Percentiles rank a stretch among this genome's conserved stretches.
Evolutionary conservation across 2,113 vertebrate genomes (phyloP).

Genomic region (Castor canadensis): DNA sequence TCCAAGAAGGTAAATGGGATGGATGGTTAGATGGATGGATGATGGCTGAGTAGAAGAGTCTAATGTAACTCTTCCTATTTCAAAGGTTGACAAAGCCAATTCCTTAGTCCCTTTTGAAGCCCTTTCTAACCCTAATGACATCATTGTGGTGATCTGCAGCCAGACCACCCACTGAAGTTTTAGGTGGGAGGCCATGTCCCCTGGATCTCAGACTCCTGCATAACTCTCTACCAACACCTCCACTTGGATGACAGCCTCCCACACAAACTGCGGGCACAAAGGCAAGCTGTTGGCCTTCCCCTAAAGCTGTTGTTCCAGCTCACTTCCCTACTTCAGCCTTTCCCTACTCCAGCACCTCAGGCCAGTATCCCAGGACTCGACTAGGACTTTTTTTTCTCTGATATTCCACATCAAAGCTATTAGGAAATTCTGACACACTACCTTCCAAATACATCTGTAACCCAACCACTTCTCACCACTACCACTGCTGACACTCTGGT

Average conservation of each 20-base stretch:
- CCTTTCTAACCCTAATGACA: background rate
- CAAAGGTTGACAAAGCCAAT: conserved; percentile 3
- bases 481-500: background rate
- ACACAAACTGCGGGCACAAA: background rate
- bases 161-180: background rate
- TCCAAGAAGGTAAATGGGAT: background rate
- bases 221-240: background rate
- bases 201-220: background rate
- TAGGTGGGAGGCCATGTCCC: background rate
- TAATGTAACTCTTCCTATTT: background rate
- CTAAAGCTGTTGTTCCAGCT: background rate
- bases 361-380: background rate
- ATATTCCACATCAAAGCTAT: background rate
- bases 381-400: background rate
- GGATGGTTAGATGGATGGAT: background rate
- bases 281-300: background rate
- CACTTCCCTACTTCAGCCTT: background rate
- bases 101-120: background rate
- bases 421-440: background rate
- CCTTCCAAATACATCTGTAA: background rate
- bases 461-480: background rate
- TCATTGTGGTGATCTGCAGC: background rate
- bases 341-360: background rate
- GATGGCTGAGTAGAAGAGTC: background rate
- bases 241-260: background rate